phyloP scores from a whole-genome alignment of 1,140 invertebrate species.

The Oedothorax gibbosus region DNA sequence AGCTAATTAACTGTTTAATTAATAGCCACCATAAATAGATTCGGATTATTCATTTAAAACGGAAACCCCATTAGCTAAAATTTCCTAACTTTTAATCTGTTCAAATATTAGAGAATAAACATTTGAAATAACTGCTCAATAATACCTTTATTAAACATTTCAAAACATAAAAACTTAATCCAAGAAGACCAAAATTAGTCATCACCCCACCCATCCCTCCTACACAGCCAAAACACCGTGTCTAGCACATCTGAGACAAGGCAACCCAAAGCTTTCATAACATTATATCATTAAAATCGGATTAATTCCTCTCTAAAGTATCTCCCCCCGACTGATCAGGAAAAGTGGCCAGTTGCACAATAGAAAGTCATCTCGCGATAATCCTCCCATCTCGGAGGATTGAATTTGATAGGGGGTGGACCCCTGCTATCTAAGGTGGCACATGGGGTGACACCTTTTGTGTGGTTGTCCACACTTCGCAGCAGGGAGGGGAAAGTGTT shows the following conservation, averaged over 20 bases:
- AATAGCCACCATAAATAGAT: no score
- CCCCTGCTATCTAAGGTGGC: constrained; percentile 30
- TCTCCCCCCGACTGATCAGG: background rate
- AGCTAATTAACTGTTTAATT: no score
- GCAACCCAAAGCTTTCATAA: constrained; percentile 2
- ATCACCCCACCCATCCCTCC: background rate
- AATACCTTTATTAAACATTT: no score
- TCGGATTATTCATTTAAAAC: no score
- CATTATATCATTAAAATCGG: constrained; percentile 58
- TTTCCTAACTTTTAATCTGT: no score
- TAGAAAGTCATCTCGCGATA: constrained; percentile 50
- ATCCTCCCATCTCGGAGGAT: constrained; percentile 51
- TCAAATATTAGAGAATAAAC: no score
- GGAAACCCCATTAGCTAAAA: no score
- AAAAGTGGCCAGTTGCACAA: constrained; percentile 27
- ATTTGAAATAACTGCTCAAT: no score
- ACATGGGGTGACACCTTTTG: constrained; percentile 53
- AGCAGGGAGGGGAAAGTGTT: constrained; percentile 31
- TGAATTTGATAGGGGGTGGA: constrained; percentile 43
- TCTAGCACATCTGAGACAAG: background rate
- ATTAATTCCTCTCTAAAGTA: constrained; percentile 49
- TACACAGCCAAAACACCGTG: background rate
- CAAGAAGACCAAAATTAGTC: background rate
- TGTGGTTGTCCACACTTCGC: constrained; percentile 55
- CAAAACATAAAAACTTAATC: no score